Evolutionary conservation across 2,797 vertebrate species (phyloP), one percentile per base, ranked within the genome.

Genomic region (Pagetopsis macropterus): DNA sequence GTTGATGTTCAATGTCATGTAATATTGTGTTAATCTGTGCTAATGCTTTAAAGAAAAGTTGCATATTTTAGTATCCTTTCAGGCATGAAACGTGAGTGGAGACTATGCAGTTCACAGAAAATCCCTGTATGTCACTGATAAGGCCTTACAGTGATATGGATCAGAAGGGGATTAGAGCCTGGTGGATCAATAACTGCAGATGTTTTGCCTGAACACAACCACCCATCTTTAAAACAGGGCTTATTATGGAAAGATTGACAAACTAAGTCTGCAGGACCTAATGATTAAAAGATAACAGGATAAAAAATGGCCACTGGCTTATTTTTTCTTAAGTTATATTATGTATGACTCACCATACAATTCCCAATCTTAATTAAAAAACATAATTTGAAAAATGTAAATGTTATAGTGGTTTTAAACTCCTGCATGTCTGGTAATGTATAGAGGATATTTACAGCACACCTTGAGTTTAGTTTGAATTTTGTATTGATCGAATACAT

Each of bases 91-190:
- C 66, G 81, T 88, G 59, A 71, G 66, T 70, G 67, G 67, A 81
- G 71, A 71, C 76, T 80, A 72, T 76, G 65, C 78, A 65, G 65
- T 75, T 87, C 83, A 77, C 52, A 90, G 78, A 71, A 82, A 77
- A 79, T 87, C 84, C 63, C 92, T 94, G 94, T 79, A 81, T 92
- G 91, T 90, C 91, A 89, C 88, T 91, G 93, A 95, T 95, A 95
- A 94, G 92, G 79, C 81, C 56, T 81, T 54, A 72, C 75, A 78
- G 76, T 87, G 92, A 95, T 94, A 92, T 88, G 83, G 88, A 94
- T 94, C 94, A 91, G 89, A 92, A 82, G 78, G 84, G 69, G 79
- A 84, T 90, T 85, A 87, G 75, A 85, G 89, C 84, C 84, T 66
- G 27, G 50, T 77, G 78, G 90, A 94, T 94, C 94, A 91, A 94